phyloP scores from a whole-genome alignment of 37 sponge, comb jelly and placozoan genomes.

The Dysidea cf. avara region DNA sequence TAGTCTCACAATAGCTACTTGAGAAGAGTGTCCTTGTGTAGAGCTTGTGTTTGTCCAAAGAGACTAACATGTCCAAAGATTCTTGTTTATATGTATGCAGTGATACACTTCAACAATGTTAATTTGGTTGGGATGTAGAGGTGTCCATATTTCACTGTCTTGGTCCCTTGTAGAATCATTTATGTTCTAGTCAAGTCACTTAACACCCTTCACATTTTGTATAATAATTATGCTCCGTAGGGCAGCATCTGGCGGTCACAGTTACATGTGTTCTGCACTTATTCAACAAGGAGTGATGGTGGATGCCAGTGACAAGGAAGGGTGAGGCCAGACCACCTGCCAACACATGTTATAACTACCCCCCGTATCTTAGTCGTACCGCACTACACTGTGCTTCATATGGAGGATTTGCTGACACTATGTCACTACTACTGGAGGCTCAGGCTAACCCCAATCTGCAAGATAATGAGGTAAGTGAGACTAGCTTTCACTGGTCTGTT shows the following conservation, averaged over 20 bases:
- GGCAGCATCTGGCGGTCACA: conserved; percentile 89
- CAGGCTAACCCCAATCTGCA: conserved; percentile 51
- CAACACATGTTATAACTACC: neutral
- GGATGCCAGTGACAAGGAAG: conserved; percentile 41
- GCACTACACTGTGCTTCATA: conserved; percentile 87
- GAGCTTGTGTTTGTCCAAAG: neutral
- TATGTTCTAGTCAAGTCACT: no score
- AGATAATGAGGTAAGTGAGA: conserved; percentile 49
- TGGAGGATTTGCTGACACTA: conserved; percentile 61
- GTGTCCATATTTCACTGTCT: neutral
- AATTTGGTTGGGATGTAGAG: no score
- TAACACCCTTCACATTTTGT: no score
- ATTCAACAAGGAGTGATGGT: conserved; percentile 51
- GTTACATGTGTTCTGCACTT: conserved; percentile 68
- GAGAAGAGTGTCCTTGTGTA: neutral
- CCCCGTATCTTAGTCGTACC: conserved; percentile 46
- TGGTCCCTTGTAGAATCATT: no score
- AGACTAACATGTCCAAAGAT: neutral
- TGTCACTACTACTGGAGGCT: conserved; percentile 56
- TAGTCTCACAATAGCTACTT: no score
- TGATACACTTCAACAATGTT: no score
- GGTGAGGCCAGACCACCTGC: conserved; percentile 26
- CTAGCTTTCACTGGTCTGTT: neutral
- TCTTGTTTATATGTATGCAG: conserved; percentile 15
- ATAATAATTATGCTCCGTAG: no score